Evolutionary conservation across 2,797 vertebrate species (phyloP), one percentile per base, ranked within the genome.

Genomic region (Clarias platycephalus): DNA sequence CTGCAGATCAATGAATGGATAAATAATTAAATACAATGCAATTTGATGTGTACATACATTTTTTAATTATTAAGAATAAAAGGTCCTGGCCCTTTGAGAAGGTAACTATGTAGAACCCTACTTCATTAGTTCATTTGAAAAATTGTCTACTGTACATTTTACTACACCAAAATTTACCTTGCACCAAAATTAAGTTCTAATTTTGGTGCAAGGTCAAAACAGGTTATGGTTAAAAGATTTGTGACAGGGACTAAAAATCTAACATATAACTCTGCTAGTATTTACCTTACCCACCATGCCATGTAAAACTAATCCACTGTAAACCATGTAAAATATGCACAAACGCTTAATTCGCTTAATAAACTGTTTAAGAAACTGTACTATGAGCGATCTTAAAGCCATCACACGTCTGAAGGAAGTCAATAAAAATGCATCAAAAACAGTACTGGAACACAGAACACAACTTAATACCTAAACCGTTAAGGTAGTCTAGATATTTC

Each of bases 391-490:
- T 13, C 2, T n/a, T 40, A 16, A 78, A 62, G 20, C 31, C 31
- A 15, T 6, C 8, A 40, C 31, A 18, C 5, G 31, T 64, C 8
- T 22, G 40, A 40, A n/a, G 5, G 60, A 66, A 24, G 62, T 80
- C 4, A 2, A 80, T 60, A 60, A 44, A 44, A n/a, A 44, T 12
- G 53, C 2, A 4, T 66, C 9, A 58, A 58, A 60, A 70, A 82
- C 80, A 82, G 80, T 60, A 71, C 28, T 60, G 80, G 66, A 62
- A 57, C 71, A 40, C 53, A 44, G 12, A 71, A 20, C 58, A 81
- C 85, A 81, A 81, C 49, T 64, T 66, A 62, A 22, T 20, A 20
- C 53, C n/a, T 57, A 58, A 81, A 62, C 40, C 26, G 26, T 62
- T 67, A 24, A 55, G 70, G 22, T 55, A 58, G 37, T 26, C 58